These are phyloP conservation scores for Telenomus remus DNA, from an alignment of 1,140 invertebrate genomes.

Conservation along the genomic window DNA sequence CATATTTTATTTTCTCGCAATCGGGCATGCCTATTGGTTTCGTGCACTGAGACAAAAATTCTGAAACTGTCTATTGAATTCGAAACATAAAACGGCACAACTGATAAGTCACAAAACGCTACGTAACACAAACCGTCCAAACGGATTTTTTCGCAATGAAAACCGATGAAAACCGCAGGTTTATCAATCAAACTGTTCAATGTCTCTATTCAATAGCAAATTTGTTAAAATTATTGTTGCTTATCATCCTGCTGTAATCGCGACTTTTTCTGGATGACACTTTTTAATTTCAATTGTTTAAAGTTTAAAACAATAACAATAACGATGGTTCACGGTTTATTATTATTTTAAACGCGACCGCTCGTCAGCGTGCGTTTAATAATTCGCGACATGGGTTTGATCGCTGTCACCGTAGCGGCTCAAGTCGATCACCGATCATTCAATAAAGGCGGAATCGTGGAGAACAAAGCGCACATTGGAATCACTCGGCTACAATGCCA, in stretches of 20 bases:
- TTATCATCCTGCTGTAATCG: constrained; percentile 10
- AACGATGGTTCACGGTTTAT: background rate
- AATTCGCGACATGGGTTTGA: constrained; percentile 15
- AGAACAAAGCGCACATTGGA: constrained; percentile 21
- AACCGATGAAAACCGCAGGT: constrained; percentile 2
- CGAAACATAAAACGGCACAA: constrained; percentile 3
- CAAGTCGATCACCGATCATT: constrained; percentile 22
- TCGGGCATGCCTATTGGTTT: constrained; percentile 22
- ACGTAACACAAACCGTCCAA: constrained; percentile 15
- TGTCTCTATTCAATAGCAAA: constrained; percentile 11
- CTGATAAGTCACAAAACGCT: constrained; percentile 9
- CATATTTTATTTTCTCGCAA: constrained; percentile 15
- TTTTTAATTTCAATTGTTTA: constrained; percentile 6
- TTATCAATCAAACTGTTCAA: constrained; percentile 14
- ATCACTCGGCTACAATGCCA: constrained; percentile 15
- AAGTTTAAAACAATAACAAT: constrained; percentile 28
- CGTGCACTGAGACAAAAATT: constrained; percentile 18
- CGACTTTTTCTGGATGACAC: background rate
- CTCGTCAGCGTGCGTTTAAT: constrained; percentile 15
- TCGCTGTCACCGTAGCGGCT: constrained; percentile 21
- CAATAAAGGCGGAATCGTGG: constrained; percentile 27
- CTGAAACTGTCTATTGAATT: constrained; percentile 7
- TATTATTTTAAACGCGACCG: constrained; percentile 15
- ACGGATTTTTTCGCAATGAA: constrained; percentile 16
- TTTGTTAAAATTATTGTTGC: constrained; percentile 1